Evolutionary conservation across 2,113 vertebrate species (phyloP), one percentile per base, ranked within the genome.

Genomic region (Hemiscyllium ocellatum): DNA sequence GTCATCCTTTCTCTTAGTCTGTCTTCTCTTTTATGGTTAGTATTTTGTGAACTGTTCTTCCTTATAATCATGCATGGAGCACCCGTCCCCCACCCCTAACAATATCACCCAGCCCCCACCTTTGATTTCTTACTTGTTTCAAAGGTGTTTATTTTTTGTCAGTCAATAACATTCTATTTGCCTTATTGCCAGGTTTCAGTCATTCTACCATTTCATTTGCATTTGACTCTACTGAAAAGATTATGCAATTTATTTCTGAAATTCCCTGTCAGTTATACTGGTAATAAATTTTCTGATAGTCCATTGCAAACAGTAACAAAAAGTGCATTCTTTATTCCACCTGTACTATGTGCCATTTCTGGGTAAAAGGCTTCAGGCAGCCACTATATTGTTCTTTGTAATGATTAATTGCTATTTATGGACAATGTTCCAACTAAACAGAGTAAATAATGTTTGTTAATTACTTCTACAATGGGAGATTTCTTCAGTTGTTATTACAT

Each of bases 351-450:
- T 61, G 61, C 22, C 4, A 8, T 68, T 37, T 93, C n/a, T 2
- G 20, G 37, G 33, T 22, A 52, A 93, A 93, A 93, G 33, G 61
- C 33, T 66, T 66, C 61, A 93, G 61, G 61, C 33, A 93, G 89
- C 17, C 15, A 7, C 29, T 68, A 61, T 93, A 66, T 17, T n/a
- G 17, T n/a, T 68, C 33, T 37, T 93, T 66, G 19, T 42, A 76
- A 66, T 93, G 61, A 93, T 93, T 66, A n/a, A 93, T 93, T 93
- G 61, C 17, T 93, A 93, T 61, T 93, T 42, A 93, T 15, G 17
- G 19, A 65, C 37, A 93, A 93, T 93, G 66, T 93, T 93, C 89
- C 7, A 22, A 61, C 37, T 93, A 66, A 93, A 66, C 61, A 66
- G n/a, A 66, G 22, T 93, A 66, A 66, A 66, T 93, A 10, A 93